Percentiles rank a stretch among this genome's conserved stretches.
These are phyloP conservation scores for Speoplatyrhinus poulsoni DNA, from an alignment of 2,113 vertebrate species.

Conservation along the genomic window DNA sequence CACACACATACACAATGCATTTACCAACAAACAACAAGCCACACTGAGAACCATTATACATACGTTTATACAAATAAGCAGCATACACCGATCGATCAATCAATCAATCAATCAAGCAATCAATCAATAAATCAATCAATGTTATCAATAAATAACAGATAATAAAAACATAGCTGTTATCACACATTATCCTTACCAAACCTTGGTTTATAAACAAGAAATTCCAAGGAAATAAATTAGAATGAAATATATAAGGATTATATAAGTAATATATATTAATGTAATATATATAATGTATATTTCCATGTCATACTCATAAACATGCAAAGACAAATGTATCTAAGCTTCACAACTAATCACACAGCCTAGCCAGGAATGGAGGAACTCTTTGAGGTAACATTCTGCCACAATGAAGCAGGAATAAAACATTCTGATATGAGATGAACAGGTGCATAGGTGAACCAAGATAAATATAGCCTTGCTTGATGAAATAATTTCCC, in stretches of 20 bases:
- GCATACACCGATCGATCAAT: no score
- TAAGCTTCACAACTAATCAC: conserved; percentile 62
- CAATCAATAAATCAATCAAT: no score
- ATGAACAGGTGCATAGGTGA: conserved; percentile 73
- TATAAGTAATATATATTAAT: conserved; percentile 15
- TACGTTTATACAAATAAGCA: no score
- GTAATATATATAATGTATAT: conserved; percentile 1
- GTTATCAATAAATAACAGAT: neutral
- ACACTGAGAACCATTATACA: no score
- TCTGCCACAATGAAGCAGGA: conserved; percentile 11
- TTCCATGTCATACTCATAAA: conserved; percentile 30
- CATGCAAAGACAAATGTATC: conserved; percentile 49
- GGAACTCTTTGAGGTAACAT: conserved; percentile 52
- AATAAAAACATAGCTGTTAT: neutral
- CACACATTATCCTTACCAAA: neutral
- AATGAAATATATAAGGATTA: neutral
- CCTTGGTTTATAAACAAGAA: conserved; percentile 1
- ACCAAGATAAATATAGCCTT: conserved; percentile 70
- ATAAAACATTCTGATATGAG: conserved; percentile 60
- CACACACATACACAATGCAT: no score
- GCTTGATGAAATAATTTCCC: conserved; percentile 74
- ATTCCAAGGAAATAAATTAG: neutral
- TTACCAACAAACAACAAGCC: no score
- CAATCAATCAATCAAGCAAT: no score
- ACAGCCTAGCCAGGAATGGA: conserved; percentile 40